Conservation (phyloP, 2,888 invertebrate species). For the Orgyia antiqua region DNA sequence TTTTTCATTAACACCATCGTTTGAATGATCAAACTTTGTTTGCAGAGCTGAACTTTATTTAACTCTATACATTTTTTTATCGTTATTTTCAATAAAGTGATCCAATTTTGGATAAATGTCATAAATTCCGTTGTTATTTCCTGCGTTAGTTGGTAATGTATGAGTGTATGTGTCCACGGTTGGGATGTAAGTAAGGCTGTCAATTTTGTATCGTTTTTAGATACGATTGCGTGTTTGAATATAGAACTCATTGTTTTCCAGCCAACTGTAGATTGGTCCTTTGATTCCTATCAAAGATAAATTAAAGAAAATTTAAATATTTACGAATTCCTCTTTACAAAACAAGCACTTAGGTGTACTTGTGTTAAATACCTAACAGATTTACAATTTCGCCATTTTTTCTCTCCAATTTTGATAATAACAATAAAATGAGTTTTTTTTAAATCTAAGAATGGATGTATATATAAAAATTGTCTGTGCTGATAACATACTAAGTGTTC, state of each 20-base stretch:
- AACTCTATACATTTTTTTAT: conserved; percentile 40
- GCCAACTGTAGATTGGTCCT: conserved; percentile 50
- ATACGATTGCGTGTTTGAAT: conserved; percentile 57
- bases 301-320: too few species aligned
- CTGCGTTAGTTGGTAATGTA: conserved; percentile 63
- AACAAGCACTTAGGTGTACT: too few species aligned
- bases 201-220: conserved; percentile 51
- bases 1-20: conserved; percentile 50
- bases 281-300: conserved; percentile 52
- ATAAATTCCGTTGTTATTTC: conserved; percentile 52
- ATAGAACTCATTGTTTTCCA: conserved; percentile 63
- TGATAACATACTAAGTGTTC: too few species aligned
- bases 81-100: conserved; percentile 52
- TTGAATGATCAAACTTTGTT: conserved; percentile 48
- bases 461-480: too few species aligned
- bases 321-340: too few species aligned
- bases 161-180: conserved; percentile 60
- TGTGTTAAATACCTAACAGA: too few species aligned
- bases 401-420: too few species aligned
- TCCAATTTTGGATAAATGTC: conserved; percentile 53
- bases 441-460: too few species aligned
- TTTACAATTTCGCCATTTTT: background rate
- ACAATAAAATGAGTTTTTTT: too few species aligned
- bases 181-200: conserved; percentile 56
- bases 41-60: conserved; percentile 38